phyloP scores from a whole-genome alignment of 2,113 vertebrate species.

The Dasyprocta punctata region DNA sequence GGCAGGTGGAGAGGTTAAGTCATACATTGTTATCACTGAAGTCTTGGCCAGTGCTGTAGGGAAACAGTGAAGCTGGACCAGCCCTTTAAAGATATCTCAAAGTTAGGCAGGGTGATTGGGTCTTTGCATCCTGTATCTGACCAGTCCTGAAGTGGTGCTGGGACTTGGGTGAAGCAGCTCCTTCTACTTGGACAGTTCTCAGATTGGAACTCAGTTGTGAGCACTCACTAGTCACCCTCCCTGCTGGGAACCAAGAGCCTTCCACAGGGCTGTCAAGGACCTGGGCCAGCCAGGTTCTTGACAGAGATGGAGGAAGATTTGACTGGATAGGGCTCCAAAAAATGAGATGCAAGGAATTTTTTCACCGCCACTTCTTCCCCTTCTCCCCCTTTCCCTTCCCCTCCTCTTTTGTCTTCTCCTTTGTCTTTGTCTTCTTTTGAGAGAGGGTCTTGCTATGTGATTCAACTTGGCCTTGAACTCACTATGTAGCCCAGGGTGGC shows the following conservation, averaged over 20 bases:
- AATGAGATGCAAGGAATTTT: background rate
- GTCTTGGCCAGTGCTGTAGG: fast-evolving
- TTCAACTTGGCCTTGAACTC: background rate
- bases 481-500: background rate
- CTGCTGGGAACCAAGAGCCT: fast-evolving
- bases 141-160: background rate
- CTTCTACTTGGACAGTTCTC: background rate
- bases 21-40: background rate
- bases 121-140: background rate
- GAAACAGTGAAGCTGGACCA: background rate
- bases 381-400: background rate
- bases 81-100: background rate
- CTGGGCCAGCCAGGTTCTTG: background rate
- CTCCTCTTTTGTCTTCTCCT: background rate
- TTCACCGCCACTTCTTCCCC: background rate
- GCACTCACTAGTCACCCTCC: background rate
- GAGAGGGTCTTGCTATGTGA: background rate
- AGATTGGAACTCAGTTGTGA: background rate
- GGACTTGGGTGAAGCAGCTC: background rate
- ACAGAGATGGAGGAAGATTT: too few species aligned
- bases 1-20: background rate
- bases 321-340: background rate
- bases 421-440: background rate
- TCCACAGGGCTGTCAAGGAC: background rate
- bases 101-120: background rate